Percentiles rank a stretch among this genome's conserved stretches.
Conservation (phyloP, 1,140 invertebrate genomes). For the Polyergus mexicanus region DNA sequence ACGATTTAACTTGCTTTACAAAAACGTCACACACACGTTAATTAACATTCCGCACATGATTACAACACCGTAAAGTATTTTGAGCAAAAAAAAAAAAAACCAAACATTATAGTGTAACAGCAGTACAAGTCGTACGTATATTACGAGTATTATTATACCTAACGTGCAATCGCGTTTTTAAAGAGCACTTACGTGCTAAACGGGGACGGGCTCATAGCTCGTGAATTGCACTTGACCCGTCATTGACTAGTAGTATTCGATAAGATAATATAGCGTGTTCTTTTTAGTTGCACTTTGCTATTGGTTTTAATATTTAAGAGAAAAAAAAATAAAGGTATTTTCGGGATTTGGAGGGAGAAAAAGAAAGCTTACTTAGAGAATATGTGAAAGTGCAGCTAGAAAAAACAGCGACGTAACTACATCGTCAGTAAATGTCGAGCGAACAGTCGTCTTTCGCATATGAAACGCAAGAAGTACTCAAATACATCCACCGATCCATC, state of each 20-base stretch:
- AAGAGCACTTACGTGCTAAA: slow-evolving; percentile 76
- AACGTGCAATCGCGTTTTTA: slow-evolving; percentile 71
- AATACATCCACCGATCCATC: slow-evolving; percentile 13
- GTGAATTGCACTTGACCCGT: slow-evolving; percentile 73
- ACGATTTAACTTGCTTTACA: slow-evolving; percentile 67
- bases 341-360: not conserved
- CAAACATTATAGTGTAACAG: slow-evolving; percentile 71
- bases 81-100: slow-evolving; percentile 72
- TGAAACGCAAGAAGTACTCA: slow-evolving; percentile 35
- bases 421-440: slow-evolving; percentile 69
- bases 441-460: slow-evolving; percentile 47
- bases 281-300: slow-evolving; percentile 24
- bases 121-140: slow-evolving; percentile 62
- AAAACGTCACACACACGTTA: slow-evolving; percentile 71
- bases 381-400: slow-evolving; percentile 24
- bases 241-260: slow-evolving; percentile 76
- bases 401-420: slow-evolving; percentile 54
- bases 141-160: slow-evolving; percentile 65
- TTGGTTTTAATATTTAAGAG: not conserved
- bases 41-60: slow-evolving; percentile 73
- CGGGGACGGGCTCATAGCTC: slow-evolving; percentile 64
- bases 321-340: not conserved
- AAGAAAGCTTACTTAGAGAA: not conserved
- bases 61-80: slow-evolving; percentile 69
- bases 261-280: slow-evolving; percentile 49